phyloP scores from a whole-genome alignment of 2,888 invertebrate species.

The Hypselothyrea guttata region DNA sequence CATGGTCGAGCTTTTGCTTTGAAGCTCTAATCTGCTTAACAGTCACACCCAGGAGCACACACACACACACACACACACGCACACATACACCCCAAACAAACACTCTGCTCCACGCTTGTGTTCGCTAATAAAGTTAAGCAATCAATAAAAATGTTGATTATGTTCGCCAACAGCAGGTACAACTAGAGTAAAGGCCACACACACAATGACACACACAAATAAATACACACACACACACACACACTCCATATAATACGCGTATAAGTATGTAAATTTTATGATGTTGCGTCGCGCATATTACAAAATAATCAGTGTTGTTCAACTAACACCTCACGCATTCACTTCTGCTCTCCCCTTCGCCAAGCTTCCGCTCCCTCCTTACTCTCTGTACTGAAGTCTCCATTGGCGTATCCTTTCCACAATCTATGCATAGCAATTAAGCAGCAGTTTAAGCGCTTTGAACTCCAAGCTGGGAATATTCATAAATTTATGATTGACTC shows the following conservation, averaged over 20 bases:
- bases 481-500: slow-evolving; percentile 41
- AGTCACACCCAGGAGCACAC: slow-evolving; percentile 31
- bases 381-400: neutral
- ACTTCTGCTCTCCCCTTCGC: neutral
- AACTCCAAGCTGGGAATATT: slow-evolving; percentile 24
- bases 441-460: neutral
- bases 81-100: slow-evolving; percentile 5
- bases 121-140: slow-evolving; percentile 51
- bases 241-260: neutral
- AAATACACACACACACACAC: slow-evolving; percentile 8
- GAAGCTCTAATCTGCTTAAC: slow-evolving; percentile 19
- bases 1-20: neutral
- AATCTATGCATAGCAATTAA: neutral
- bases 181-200: slow-evolving; percentile 31
- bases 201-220: slow-evolving; percentile 7
- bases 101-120: slow-evolving; percentile 27
- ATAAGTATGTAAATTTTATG: slow-evolving; percentile 41
- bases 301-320: slow-evolving; percentile 45
- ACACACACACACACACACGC: slow-evolving; percentile 12
- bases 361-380: neutral
- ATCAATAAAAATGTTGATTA: slow-evolving; percentile 57
- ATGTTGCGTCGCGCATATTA: slow-evolving; percentile 32
- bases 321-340: slow-evolving; percentile 17
- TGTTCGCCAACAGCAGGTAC: slow-evolving; percentile 27
- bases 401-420: neutral